phyloP scores from a whole-genome alignment of 1,140 invertebrate genomes.

The Halesus radiatus region DNA sequence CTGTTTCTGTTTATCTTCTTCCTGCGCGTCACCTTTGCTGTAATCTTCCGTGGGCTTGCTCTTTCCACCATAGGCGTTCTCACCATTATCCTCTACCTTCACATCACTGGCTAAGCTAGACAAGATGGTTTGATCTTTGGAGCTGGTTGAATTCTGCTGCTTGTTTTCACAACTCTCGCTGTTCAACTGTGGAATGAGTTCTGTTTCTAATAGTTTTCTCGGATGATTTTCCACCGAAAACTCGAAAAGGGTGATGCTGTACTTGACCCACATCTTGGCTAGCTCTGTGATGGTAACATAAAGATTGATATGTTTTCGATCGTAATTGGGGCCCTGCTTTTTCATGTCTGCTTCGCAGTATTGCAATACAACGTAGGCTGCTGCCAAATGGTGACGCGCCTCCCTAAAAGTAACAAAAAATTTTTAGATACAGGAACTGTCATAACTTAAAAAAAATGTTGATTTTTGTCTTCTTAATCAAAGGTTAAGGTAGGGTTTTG shows the following conservation, averaged over 20 bases:
- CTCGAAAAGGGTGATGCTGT: constrained; percentile 4
- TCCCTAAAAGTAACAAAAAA: constrained; percentile 11
- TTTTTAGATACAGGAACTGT: no score
- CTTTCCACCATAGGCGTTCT: not conserved
- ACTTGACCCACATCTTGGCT: constrained; percentile 30
- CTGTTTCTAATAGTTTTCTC: not conserved
- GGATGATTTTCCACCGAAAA: not conserved
- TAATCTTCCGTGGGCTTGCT: not conserved
- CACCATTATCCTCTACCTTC: not conserved
- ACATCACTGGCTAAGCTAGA: not conserved
- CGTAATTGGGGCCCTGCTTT: not conserved
- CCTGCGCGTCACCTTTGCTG: constrained; percentile 26
- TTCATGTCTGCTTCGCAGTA: constrained; percentile 28
- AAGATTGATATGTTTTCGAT: not conserved
- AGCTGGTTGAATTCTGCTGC: not conserved
- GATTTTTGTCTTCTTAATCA: not conserved
- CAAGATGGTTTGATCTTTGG: constrained; percentile 11
- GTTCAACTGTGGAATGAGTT: not conserved
- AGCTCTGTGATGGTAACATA: constrained; percentile 10
- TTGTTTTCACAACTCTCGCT: not conserved
- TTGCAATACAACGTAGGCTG: constrained; percentile 20
- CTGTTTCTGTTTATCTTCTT: constrained; percentile 5
- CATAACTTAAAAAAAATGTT: not conserved
- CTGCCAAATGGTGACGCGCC: constrained; percentile 12
- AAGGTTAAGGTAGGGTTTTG: no score